Evolutionary conservation across 2,113 vertebrate genomes (phyloP), one percentile per base, ranked within the genome.

Genomic region (Excalfactoria chinensis): DNA sequence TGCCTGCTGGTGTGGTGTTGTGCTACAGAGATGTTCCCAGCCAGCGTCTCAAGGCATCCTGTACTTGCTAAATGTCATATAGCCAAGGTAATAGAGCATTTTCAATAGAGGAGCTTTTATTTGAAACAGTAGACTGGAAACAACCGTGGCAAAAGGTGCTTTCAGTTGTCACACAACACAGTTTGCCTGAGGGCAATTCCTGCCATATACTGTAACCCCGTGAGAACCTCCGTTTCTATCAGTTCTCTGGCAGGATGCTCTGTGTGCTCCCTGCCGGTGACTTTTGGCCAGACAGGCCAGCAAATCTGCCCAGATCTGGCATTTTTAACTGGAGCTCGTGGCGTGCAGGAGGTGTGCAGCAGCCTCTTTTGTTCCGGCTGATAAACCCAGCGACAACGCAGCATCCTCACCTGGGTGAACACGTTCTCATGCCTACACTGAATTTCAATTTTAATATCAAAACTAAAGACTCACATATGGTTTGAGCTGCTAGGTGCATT

Each of bases 231-330:
- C 0, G 2, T 16, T 35, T 44, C 21, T 34, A 51, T 37, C 25
- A 12, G 17, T 37, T 48, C 40, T 46, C n/a, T 30, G 44, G 37
- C 12, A 59, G 25, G 23, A 30, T 17, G 35, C 63, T 19, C 13
- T 1, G 1, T 9, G 3, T 1, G 0, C 3, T 2, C 23, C 63
- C 49, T 3, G 2, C 48, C 5, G 6, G 2, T 5, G 30, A 41
- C 62, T 71, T 64, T 9, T 9, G 10, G 0, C 6, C 1, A 32
- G 35, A 4, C 32, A 21, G 79, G 18, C 19, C 63, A 58, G 34
- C 58, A 10, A 0, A 32, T 1, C 34, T 23, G 21, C 8, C 6
- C 5, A 28, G 4, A 10, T 25, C 5, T 2, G 20, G 9, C 40
- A 13, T 9, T 3, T 25, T 8, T 22, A 40, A 8, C 49, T 21